Evolutionary conservation across 2,797 vertebrate species (phyloP), one percentile per base, ranked within the genome.

Genomic region (Scarus forsteni): DNA sequence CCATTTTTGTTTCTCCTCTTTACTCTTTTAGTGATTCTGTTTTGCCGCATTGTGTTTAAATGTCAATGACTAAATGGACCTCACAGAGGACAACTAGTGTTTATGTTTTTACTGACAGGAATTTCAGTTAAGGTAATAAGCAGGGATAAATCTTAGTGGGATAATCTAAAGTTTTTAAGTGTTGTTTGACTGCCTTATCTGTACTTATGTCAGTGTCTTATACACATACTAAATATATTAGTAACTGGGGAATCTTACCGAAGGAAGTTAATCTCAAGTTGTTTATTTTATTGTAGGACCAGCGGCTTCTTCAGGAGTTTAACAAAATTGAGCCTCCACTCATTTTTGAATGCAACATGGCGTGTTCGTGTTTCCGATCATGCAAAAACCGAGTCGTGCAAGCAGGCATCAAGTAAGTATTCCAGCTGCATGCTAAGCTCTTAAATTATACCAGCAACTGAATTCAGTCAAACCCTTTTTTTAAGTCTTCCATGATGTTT

Each of bases 311-410:
- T 13, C 96, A 97, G 88, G 97, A 98, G 76, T 98, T 98, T 79
- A 97, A 97, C 86, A 97, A 97, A 87, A 97, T 97, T 0, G 97
- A 98, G 66, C 97, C 97, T 0, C 97, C 97, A 0, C 93, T 97
- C 27, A 98, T 98, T 82, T 97, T 98, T n/a, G 96, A 97, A 90
- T 97, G 97, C 77, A 97, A 98, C 92, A 95, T 97, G 90, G 96
- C 96, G 0, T 97, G 96, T 77, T 96, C 95, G 61, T 97, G 97
- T 86, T 96, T 96, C 87, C 91, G 96, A 18, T 94, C 93, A 11
- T 98, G 97, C 92, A 98, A 98, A 91, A 97, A 98, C 92, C 82
- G 96, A 5, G 96, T 98, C 44, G 97, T 98, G 0, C 97, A 98
- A 83, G 95, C 95, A 0, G 97, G 97, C 56, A 97, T 98, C 86